Conservation (phyloP, 2,113 vertebrate genomes). For the Oncorhynchus tshawytscha region DNA sequence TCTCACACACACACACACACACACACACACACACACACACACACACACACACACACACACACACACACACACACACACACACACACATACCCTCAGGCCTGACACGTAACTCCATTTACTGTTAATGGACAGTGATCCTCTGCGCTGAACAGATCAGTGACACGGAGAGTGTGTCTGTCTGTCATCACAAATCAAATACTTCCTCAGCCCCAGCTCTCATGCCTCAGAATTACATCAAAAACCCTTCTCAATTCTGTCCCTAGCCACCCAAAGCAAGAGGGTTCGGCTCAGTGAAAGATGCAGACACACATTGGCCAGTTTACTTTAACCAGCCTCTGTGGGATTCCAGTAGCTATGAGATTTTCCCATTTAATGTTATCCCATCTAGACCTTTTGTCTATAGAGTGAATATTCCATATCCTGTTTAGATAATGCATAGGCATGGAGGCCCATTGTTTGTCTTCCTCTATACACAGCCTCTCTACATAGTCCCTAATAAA, state of each 20-base stretch:
- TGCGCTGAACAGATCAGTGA: conserved; percentile 19
- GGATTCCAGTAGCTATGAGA: not conserved
- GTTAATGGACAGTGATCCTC: conserved; percentile 44
- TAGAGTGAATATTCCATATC: not conserved
- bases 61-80: too few relatives aligned
- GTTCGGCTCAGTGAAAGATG: conserved; percentile 3
- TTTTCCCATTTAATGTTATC: conserved; percentile 11
- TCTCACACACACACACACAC: too few relatives aligned
- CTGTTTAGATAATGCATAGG: not conserved
- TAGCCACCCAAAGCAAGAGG: not conserved
- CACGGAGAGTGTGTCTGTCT: not conserved
- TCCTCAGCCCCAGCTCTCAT: not conserved
- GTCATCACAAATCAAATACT: conserved; percentile 26
- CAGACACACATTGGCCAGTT: conserved; percentile 19
- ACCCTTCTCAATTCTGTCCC: not conserved
- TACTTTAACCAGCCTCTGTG: conserved; percentile 5
- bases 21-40: too few relatives aligned
- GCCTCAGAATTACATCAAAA: not conserved
- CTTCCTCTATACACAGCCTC: not conserved
- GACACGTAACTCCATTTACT: conserved; percentile 29
- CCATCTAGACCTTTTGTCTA: not conserved
- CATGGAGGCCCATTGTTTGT: not conserved
- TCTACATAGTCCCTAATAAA: conserved; percentile 19
- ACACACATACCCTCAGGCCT: conserved; percentile 24
- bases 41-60: too few relatives aligned